Conservation (phyloP, 2,888 invertebrate species). For the Caenorhabditis sulstoni region DNA sequence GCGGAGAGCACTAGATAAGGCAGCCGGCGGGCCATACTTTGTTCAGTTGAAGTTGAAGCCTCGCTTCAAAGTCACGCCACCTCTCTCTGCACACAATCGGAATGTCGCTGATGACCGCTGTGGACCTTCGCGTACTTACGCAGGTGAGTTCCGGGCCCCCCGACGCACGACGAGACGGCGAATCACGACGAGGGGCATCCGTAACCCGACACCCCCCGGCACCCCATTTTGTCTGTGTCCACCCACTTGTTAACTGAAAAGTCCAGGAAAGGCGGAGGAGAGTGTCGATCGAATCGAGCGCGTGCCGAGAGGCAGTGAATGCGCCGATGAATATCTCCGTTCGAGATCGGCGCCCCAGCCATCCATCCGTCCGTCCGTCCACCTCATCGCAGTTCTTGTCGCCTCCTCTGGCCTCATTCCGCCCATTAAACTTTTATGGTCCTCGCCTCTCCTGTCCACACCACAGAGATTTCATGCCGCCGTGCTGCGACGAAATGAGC, state of each 20-base stretch:
- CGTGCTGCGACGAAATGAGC: too few relatives aligned
- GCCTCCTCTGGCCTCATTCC: conserved; percentile 48
- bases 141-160: conserved; percentile 28
- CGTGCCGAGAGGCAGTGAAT: conserved; percentile 14
- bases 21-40: conserved; percentile 39
- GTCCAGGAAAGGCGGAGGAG: conserved; percentile 32
- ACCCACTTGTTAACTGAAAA: conserved; percentile 47
- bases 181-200: conserved; percentile 7
- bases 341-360: conserved; percentile 47
- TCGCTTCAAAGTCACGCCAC: conserved; percentile 30
- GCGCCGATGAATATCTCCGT: conserved; percentile 55
- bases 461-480: too few relatives aligned
- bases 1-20: conserved; percentile 46
- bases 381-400: conserved; percentile 49
- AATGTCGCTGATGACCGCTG: conserved; percentile 24
- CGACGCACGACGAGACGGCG: neutral
- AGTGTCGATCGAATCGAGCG: conserved; percentile 12
- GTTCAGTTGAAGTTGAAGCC: conserved; percentile 29
- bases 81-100: neutral
- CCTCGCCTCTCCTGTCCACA: conserved; percentile 8
- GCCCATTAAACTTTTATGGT: conserved; percentile 56
- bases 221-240: conserved; percentile 27
- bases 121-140: conserved; percentile 46
- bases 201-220: conserved; percentile 44
- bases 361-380: conserved; percentile 37